Base-by-base conservation (phyloP, 2,888 invertebrate species). In the Dicyrtoma fusca region DNA sequence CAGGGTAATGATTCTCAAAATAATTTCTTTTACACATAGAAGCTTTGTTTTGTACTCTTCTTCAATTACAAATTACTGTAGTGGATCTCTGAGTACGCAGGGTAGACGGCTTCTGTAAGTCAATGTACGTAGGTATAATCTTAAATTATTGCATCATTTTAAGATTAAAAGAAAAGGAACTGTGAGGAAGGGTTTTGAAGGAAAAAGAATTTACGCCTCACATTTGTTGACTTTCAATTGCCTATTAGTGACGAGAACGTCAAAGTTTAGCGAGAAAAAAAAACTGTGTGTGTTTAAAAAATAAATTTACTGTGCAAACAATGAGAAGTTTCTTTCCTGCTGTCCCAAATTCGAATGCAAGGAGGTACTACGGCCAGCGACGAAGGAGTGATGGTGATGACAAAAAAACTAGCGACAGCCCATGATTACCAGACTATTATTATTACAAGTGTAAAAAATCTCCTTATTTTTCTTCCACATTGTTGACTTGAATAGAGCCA, bases 331-430 rank as follows among this genome's bases (percentile, higher is more conserved):
- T 19, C 61, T 59, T 59, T 26, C 59, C 26, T 61, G 42, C 19
- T 61, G 61, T 61, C 34, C 61, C 44, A 61, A 61, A 61, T 17
- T 34, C 26, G 61, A 14, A 34, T n/a, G 8, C 34, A 34, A 34
- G 34, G 34, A 34, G 34, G 3, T 34, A n/a, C n/a, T n/a, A n/a
- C n/a, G n/a, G n/a, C n/a, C 14, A 23, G 17, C 4, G 17, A 19
- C 17, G 61, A 61, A 26, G 19, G 34, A 23, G 14, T 14, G 17
- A 34, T n/a, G 61, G 49, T 49, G 49, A 49, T 42, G 61, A 61
- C 61, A 61, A 61, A 57, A 42, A 61, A 55, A 34, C 6, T 13
- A 61, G 42, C 25, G 61, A 61, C 61, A 61, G 42, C 61, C 61
- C 42, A 42, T 61, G 61, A 61, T 61, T 61, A 61, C 42, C 3